Conservation (phyloP, 2,797 vertebrate genomes). For the Austrolebias charrua region DNA sequence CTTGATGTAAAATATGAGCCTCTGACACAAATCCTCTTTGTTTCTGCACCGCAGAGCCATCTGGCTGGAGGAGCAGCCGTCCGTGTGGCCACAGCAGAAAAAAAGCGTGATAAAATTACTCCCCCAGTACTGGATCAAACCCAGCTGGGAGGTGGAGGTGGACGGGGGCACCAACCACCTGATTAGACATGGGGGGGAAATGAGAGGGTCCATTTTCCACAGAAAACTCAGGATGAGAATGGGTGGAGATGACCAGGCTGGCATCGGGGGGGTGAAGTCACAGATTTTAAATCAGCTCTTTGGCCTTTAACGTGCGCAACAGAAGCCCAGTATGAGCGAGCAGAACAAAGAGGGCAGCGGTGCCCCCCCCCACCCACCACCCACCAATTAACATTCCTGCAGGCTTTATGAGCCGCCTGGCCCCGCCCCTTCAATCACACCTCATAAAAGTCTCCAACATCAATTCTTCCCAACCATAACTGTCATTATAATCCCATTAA, state of each 20-base stretch:
- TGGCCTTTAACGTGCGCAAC: constrained; percentile 73
- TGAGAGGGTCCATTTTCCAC: constrained; percentile 46
- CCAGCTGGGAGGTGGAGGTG: constrained; percentile 5
- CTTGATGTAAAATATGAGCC: constrained; percentile 7
- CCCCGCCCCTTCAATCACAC: constrained; percentile 79
- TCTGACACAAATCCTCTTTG: constrained; percentile 11
- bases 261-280: constrained; percentile 57
- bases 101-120: constrained; percentile 47
- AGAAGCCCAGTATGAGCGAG: constrained; percentile 71
- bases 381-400: constrained; percentile 86
- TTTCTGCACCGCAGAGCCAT: background rate
- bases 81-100: constrained; percentile 24
- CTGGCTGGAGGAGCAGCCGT: background rate
- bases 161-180: constrained; percentile 24
- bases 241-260: constrained; percentile 20
- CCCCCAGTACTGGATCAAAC: constrained; percentile 51
- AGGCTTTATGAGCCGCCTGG: constrained; percentile 70
- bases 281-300: constrained; percentile 80
- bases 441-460: constrained; percentile 85
- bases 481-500: constrained; percentile 84
- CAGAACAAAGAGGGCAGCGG: constrained; percentile 75
- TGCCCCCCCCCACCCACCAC: too few relatives aligned
- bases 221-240: constrained; percentile 34
- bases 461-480: constrained; percentile 80
- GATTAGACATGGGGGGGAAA: too few relatives aligned